Percentiles rank a stretch among this genome's conserved stretches.
Evolutionary conservation across 2,888 invertebrate species (phyloP).

Genomic region (Apeira syringaria): DNA sequence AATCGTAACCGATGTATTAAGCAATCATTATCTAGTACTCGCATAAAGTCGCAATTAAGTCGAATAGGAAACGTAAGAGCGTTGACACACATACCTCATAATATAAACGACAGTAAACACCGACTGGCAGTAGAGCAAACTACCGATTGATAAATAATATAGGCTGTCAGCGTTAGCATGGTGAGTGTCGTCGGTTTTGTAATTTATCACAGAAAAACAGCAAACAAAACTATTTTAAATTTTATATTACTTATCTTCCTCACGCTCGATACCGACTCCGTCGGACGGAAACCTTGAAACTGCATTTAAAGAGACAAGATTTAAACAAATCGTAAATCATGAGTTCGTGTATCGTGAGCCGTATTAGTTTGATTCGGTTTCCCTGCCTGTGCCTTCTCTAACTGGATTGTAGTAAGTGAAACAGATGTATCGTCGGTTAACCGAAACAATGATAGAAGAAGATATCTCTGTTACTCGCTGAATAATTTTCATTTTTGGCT

Average conservation of each 20-base stretch:
- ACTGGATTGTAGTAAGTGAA: too few relatives aligned
- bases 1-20: conserved; percentile 2
- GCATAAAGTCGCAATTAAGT: neutral
- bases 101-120: conserved; percentile 27
- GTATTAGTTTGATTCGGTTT: conserved; percentile 3
- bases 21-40: conserved; percentile 3
- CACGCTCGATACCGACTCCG: conserved; percentile 47
- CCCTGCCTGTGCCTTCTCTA: conserved; percentile 5
- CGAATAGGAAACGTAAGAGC: neutral
- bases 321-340: conserved; percentile 56
- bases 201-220: conserved; percentile 55
- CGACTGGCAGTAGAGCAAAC: conserved; percentile 17
- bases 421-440: too few relatives aligned
- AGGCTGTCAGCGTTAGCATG: too few relatives aligned
- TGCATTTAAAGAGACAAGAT: conserved; percentile 61
- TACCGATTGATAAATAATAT: too few relatives aligned
- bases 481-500: too few relatives aligned
- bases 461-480: too few relatives aligned
- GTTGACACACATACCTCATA: conserved; percentile 23
- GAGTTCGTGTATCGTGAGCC: conserved; percentile 36
- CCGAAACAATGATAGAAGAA: too few relatives aligned
- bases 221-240: conserved; percentile 44
- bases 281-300: conserved; percentile 56
- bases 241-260: conserved; percentile 44
- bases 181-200: too few relatives aligned